Evolutionary conservation across 2,113 vertebrate genomes (phyloP).

Genomic region (Rallus limicola): DNA sequence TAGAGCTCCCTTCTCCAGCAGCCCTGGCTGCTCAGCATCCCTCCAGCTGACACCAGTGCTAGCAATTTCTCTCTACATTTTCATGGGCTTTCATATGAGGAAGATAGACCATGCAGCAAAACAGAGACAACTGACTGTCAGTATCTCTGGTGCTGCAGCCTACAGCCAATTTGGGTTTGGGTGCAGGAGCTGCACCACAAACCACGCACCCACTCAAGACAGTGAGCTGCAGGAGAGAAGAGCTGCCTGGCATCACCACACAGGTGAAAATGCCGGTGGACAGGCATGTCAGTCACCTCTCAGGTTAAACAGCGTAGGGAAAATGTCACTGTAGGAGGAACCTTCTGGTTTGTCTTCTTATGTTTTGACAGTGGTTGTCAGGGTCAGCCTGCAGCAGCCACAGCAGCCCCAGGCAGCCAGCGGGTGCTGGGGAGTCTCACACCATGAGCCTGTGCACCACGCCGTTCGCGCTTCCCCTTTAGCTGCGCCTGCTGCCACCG

Average conservation of each 20-base stretch:
- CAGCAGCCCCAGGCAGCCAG: rapidly evolving
- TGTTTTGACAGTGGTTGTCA: neutral
- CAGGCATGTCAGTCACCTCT: neutral
- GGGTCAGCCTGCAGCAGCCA: neutral
- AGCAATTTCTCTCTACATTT: rapidly evolving
- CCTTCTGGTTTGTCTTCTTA: neutral
- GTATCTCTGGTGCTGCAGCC: neutral
- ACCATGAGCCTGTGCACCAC: neutral
- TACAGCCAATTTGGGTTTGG: neutral
- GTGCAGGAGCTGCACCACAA: rapidly evolving
- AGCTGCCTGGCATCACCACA: rapidly evolving
- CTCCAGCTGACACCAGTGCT: neutral
- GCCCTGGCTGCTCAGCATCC: neutral
- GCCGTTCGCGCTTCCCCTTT: neutral
- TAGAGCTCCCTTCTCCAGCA: neutral
- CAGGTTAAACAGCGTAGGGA: neutral
- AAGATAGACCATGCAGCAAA: neutral
- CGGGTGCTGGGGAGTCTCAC: neutral
- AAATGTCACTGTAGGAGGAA: neutral
- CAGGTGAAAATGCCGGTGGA: neutral
- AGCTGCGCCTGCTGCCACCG: neutral
- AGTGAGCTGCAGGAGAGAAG: neutral
- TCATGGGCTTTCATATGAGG: neutral
- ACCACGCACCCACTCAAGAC: neutral
- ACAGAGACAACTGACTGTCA: neutral